Conservation (phyloP, 2,113 vertebrate genomes). For the Dunckerocampus dactyliophorus region DNA sequence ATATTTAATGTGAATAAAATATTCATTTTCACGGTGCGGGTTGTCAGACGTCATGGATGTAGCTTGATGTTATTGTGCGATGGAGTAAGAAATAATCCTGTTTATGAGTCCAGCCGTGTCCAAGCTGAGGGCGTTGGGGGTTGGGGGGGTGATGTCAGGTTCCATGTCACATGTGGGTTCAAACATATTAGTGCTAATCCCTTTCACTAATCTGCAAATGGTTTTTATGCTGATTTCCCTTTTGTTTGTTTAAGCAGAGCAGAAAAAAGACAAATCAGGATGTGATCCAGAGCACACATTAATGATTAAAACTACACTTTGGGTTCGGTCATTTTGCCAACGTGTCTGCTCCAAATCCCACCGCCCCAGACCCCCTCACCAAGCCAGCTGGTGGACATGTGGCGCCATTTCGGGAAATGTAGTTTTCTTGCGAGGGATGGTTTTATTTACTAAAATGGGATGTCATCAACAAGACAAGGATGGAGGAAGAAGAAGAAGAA, state of each 20-base stretch:
- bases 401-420: not conserved
- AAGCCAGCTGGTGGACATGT: constrained; percentile 4
- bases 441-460: too few relatives aligned
- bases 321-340: constrained; percentile 26
- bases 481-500: not conserved
- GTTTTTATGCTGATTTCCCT: constrained; percentile 30
- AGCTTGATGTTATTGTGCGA: too few relatives aligned
- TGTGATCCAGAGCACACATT: constrained; percentile 57
- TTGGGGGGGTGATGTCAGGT: constrained; percentile 48
- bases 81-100: constrained; percentile 41
- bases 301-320: constrained; percentile 61
- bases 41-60: too few relatives aligned
- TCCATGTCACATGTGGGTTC: constrained; percentile 64
- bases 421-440: not conserved
- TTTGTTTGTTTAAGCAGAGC: constrained; percentile 51
- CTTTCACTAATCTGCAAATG: constrained; percentile 67
- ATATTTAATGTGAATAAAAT: too few relatives aligned
- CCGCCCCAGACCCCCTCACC: constrained; percentile 1
- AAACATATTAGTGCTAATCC: constrained; percentile 70
- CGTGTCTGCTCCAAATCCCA: constrained; percentile 29
- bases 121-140: constrained; percentile 19
- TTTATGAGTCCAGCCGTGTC: constrained; percentile 59
- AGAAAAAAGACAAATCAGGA: constrained; percentile 21
- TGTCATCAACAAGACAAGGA: too few relatives aligned
- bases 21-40: too few relatives aligned